Conservation (phyloP, 1,140 invertebrate species). For the Penaeus indicus region DNA sequence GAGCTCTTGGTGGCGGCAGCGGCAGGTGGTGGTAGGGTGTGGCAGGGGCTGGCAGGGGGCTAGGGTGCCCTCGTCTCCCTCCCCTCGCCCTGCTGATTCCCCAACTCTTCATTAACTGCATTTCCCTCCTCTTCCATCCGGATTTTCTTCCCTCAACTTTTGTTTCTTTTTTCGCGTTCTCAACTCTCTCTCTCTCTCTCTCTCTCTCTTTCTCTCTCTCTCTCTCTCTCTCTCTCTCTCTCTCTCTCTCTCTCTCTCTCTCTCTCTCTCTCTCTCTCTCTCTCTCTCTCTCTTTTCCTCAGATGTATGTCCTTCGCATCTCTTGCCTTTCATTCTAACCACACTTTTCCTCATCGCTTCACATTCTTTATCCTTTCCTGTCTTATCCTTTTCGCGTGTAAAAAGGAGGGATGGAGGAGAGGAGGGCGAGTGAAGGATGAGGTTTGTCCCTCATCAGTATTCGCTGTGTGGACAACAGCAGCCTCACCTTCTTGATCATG, state of each 20-base stretch:
- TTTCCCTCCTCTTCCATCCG: neutral
- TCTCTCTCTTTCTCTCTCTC: neutral
- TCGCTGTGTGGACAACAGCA: slow-evolving; percentile 12
- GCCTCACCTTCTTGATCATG: no score
- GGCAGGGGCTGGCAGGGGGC: neutral
- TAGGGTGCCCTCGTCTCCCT: neutral
- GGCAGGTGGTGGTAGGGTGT: neutral
- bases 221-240: neutral
- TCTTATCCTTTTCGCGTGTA: no score
- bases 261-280: neutral
- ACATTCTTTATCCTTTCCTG: no score
- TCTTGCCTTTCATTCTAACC: no score
- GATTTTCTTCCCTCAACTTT: no score
- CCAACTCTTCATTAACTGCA: neutral
- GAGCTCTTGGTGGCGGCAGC: neutral
- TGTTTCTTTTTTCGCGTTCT: neutral
- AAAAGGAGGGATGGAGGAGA: no score
- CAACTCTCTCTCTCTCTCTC: neutral
- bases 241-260: neutral
- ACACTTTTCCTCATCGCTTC: no score
- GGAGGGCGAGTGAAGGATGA: no score
- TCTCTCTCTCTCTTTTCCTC: neutral
- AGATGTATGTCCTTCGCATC: no score
- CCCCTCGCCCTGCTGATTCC: neutral
- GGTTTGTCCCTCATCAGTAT: slow-evolving; percentile 5